Evolutionary conservation across 2,888 invertebrate genomes (phyloP).

Genomic region (Sinotaia quadrata): DNA sequence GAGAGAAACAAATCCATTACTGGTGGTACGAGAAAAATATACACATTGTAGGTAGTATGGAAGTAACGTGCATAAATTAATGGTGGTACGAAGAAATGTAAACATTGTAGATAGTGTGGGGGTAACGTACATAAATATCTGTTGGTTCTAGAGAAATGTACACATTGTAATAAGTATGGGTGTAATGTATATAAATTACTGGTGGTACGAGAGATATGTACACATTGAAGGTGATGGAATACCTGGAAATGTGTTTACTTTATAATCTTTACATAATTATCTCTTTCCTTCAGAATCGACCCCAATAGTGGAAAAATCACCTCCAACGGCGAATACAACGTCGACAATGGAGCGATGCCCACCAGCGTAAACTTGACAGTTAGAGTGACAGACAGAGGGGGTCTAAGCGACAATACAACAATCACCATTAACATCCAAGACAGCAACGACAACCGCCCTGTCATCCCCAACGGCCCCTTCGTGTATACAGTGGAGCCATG

Average conservation of each 20-base stretch:
- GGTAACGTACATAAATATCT: too few species aligned
- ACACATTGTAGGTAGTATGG: too few species aligned
- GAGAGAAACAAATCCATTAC: too few species aligned
- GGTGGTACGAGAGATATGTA: too few species aligned
- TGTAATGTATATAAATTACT: too few species aligned
- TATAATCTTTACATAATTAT: conserved; percentile 4
- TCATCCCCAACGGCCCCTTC: conserved; percentile 6
- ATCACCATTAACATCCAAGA: conserved; percentile 29
- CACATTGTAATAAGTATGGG: too few species aligned
- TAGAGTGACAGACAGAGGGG: conserved; percentile 19
- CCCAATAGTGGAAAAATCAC: conserved; percentile 35
- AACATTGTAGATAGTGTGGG: too few species aligned
- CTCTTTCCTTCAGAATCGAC: conserved; percentile 12
- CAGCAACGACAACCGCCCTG: conserved; percentile 39
- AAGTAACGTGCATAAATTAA: too few species aligned
- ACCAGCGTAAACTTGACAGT: conserved; percentile 36
- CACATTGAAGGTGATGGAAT: too few species aligned
- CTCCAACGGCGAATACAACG: conserved; percentile 41
- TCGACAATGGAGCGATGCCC: conserved; percentile 37
- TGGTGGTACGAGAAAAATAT: too few species aligned
- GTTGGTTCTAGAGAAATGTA: too few species aligned
- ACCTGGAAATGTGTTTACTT: not conserved
- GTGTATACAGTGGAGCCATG: conserved; percentile 18
- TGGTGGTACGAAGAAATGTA: too few species aligned
- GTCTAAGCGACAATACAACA: conserved; percentile 23